Evolutionary conservation across 2,797 vertebrate genomes (phyloP), one percentile per base, ranked within the genome.

Genomic region (Cyclopterus lumpus): DNA sequence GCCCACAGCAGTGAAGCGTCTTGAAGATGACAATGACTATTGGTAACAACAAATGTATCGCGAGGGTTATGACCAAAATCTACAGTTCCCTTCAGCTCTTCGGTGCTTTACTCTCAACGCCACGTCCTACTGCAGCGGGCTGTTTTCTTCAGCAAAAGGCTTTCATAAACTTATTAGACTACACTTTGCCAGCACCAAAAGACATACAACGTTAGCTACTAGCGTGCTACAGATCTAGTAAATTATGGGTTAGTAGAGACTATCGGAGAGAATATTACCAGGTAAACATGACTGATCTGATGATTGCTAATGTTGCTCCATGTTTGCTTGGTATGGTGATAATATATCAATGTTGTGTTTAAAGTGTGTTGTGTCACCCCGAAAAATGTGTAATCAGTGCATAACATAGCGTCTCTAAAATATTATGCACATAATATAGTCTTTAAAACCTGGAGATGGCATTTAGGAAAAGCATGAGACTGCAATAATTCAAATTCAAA

Each of bases 391-490:
- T 20, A 40, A n/a, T 32, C 30, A 40, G 10, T 32, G 34, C n/a
- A 55, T 3, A 60, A 65, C 58, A 32, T 6, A 12, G 18, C 3
- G 7, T 15, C n/a, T 36, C 15, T n/a, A 26, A 40, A 32, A 26
- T 22, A 4, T 12, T 5, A 2, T 24, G 22, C 22, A 51, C 3
- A 12, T 5, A 51, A n/a, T 22, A n/a, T 5, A 8, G 48, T 54
- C n/a, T 72, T 51, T 24, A 40, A 51, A 60, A 22, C 7, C 10
- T 30, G 14, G n/a, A 64, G 63, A 53, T 44, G n/a, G n/a, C n/a
- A 54, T 76, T 63, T 12, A 62, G 71, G n/a, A 12, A 44, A 67
- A 72, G 12, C 6, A 24, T 40, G 16, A 68, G 8, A 44, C 14
- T 12, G 48, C 30, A 67, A 18, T 6, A 58, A 67, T 32, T 12